These are phyloP conservation scores for Propithecus deckenii DNA, from an alignment of 2,797 vertebrate species.

Conservation along the genomic window DNA sequence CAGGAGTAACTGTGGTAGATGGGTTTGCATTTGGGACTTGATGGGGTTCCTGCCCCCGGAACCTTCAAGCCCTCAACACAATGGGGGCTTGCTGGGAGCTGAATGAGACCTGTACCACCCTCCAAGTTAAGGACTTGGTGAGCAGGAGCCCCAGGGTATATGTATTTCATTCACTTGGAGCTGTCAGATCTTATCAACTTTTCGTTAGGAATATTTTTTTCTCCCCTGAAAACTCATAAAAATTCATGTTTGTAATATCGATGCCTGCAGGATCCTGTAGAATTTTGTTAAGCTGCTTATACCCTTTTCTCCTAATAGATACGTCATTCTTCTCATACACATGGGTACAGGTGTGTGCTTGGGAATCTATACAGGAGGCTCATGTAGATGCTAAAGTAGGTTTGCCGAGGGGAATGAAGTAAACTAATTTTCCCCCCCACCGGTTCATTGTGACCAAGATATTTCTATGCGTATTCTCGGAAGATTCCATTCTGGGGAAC, in stretches of 20 bases:
- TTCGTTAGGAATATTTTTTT: conserved; percentile 38
- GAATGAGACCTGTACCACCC: neutral
- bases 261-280: conserved; percentile 18
- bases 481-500: conserved; percentile 35
- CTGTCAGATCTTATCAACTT: conserved; percentile 57
- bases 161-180: neutral
- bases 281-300: conserved; percentile 21
- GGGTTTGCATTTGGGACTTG: neutral
- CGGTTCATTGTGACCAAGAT: neutral
- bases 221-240: conserved; percentile 63
- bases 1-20: neutral
- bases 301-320: conserved; percentile 37
- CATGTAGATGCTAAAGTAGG: neutral
- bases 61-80: fast-evolving
- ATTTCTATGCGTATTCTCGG: neutral
- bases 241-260: conserved; percentile 47
- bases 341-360: neutral
- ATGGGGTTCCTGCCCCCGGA: neutral
- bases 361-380: neutral
- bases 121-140: neutral
- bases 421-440: neutral
- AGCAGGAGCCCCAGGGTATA: neutral
- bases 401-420: conserved; percentile 55
- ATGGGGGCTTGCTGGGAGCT: neutral
- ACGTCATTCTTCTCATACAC: conserved; percentile 3